phyloP scores from a whole-genome alignment of 2,113 vertebrate species.

The Aegithalos caudatus region DNA sequence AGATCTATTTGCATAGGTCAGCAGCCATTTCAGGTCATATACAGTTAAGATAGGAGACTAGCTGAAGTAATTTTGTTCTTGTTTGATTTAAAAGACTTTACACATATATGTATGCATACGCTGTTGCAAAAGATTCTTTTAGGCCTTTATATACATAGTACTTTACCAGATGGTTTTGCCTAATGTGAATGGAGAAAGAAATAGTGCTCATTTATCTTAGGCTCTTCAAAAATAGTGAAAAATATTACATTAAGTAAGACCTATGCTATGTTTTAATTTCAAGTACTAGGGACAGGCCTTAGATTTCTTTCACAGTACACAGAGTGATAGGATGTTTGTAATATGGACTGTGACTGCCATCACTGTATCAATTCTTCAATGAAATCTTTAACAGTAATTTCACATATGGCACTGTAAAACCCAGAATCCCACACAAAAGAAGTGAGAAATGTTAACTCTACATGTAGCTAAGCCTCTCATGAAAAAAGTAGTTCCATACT shows the following conservation, averaged over 20 bases:
- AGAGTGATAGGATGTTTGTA: not conserved
- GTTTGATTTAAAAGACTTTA: not conserved
- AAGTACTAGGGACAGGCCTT: not conserved
- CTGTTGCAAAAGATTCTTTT: not conserved
- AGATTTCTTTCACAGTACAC: not conserved
- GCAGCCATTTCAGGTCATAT: not conserved
- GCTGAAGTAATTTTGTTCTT: not conserved
- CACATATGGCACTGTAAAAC: not conserved
- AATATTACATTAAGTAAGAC: not conserved
- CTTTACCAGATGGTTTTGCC: not conserved
- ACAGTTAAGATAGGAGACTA: not conserved
- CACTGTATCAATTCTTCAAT: not conserved
- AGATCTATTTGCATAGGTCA: not conserved
- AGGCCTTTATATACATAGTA: not conserved
- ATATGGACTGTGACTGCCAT: not conserved
- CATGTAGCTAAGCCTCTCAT: not conserved
- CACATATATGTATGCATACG: not conserved
- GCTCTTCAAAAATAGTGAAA: not conserved
- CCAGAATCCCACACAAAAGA: not conserved
- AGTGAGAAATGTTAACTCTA: not conserved
- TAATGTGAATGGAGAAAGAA: not conserved
- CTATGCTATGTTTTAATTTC: not conserved
- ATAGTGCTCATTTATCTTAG: not conserved
- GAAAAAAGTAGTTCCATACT: not conserved
- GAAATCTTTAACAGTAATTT: not conserved